Evolutionary conservation across 2,888 invertebrate genomes (phyloP).

Genomic region (Ophion ellenae): DNA sequence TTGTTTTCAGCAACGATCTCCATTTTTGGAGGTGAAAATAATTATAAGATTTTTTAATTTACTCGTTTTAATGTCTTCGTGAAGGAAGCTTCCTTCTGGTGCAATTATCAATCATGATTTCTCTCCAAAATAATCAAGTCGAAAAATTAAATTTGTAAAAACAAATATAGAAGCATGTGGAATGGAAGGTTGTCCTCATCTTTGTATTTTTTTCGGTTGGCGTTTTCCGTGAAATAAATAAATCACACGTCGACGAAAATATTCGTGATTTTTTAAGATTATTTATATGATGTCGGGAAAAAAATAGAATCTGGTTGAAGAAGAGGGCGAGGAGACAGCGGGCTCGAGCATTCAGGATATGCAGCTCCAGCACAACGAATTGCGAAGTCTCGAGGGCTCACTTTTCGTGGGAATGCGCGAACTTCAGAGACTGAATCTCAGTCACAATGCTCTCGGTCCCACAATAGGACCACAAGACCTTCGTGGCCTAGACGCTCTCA

Average conservation of each 20-base stretch:
- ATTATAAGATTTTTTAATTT: too few species aligned
- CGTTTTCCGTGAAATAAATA: background rate
- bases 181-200: background rate
- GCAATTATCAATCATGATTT: background rate
- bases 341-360: constrained; percentile 89
- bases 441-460: constrained; percentile 89
- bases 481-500: constrained; percentile 90
- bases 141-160: background rate
- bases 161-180: background rate
- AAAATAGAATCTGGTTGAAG: constrained; percentile 89
- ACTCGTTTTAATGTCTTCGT: too few species aligned
- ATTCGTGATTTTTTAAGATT: background rate
- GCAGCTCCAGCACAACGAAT: constrained; percentile 90
- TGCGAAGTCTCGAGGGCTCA: constrained; percentile 90
- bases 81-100: background rate
- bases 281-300: background rate
- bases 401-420: constrained; percentile 90
- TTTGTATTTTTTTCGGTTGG: background rate
- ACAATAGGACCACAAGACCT: constrained; percentile 91
- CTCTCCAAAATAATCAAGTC: background rate
- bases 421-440: constrained; percentile 89
- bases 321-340: constrained; percentile 85
- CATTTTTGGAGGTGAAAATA: background rate
- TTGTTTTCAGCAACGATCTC: background rate
- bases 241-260: background rate